A percentile compares a stretch with the other conserved stretches of the same genome.
These are phyloP conservation scores for Caenorhabditis elegans DNA, from an alignment of 1,140 invertebrate genomes.

Conservation along the genomic window DNA sequence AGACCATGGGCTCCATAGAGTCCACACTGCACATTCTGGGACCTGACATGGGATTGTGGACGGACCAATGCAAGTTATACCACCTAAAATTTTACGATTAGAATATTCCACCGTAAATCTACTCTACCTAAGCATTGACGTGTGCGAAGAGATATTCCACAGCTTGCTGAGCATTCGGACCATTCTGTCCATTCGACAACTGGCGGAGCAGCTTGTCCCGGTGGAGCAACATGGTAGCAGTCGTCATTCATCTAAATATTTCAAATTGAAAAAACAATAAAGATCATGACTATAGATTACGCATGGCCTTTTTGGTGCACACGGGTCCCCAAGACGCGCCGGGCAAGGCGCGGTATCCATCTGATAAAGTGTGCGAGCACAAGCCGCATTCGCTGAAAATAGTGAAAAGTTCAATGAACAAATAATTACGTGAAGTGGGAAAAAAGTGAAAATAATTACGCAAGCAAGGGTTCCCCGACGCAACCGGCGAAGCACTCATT, in stretches of 20 bases:
- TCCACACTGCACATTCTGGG: constrained; percentile 35
- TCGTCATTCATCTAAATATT: constrained; percentile 21
- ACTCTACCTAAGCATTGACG: constrained; percentile 51
- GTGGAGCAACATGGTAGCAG: constrained; percentile 27
- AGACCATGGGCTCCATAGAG: constrained; percentile 39
- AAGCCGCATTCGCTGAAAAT: constrained; percentile 2
- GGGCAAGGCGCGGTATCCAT: constrained; percentile 37
- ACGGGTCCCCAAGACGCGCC: constrained; percentile 43
- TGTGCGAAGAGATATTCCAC: constrained; percentile 72
- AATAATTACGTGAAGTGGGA: neutral
- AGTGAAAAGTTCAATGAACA: neutral
- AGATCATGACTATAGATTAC: neutral
- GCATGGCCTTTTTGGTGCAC: constrained; percentile 46
- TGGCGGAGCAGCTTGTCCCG: neutral
- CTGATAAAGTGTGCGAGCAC: neutral
- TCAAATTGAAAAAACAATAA: neutral
- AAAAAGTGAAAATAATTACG: constrained; percentile 20
- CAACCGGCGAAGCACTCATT: constrained; percentile 20
- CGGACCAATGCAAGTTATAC: constrained; percentile 21
- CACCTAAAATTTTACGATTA: neutral
- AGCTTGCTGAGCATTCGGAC: constrained; percentile 76
- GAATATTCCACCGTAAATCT: neutral
- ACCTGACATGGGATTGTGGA: constrained; percentile 10
- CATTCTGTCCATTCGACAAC: constrained; percentile 74
- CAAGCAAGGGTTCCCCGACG: constrained; percentile 3